phyloP scores from a whole-genome alignment of 30 jellyfish, hydroid and myxozoan species.

The Pelagia noctiluca region DNA sequence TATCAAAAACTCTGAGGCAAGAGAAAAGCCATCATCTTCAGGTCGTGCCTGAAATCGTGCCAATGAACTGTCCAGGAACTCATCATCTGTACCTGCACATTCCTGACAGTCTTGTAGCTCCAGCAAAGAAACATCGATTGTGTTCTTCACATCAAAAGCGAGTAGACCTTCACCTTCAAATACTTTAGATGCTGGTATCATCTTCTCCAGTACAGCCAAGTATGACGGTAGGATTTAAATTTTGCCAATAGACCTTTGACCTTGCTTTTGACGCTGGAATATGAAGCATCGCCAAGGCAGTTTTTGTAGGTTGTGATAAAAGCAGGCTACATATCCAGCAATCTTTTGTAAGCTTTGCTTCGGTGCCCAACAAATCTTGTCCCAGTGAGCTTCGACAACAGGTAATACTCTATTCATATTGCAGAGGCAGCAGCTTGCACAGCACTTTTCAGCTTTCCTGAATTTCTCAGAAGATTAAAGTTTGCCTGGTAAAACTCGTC shows the following conservation, averaged over 20 bases:
- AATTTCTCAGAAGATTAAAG: neutral
- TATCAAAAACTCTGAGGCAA: no score
- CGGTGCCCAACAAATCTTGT: slow-evolving; percentile 25
- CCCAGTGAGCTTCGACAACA: slow-evolving; percentile 2
- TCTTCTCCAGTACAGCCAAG: slow-evolving; percentile 20
- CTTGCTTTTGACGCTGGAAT: slow-evolving; percentile 29
- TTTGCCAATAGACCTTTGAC: slow-evolving; percentile 11
- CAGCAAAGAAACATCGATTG: slow-evolving; percentile 6
- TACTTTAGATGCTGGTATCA: slow-evolving; percentile 36
- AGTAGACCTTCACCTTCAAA: slow-evolving; percentile 52
- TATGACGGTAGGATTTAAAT: slow-evolving; percentile 2
- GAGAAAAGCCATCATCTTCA: no score
- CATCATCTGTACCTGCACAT: slow-evolving; percentile 21
- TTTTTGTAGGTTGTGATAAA: slow-evolving; percentile 22
- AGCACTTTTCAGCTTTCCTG: slow-evolving; percentile 3
- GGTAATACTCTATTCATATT: neutral
- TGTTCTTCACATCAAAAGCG: slow-evolving; percentile 16
- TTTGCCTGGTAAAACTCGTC: slow-evolving; percentile 20
- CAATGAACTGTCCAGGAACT: slow-evolving; percentile 21
- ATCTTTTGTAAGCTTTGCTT: neutral
- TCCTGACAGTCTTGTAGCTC: slow-evolving; percentile 11
- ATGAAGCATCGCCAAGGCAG: neutral
- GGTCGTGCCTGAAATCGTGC: neutral
- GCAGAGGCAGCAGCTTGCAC: slow-evolving; percentile 8
- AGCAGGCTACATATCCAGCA: slow-evolving; percentile 13